Conservation (phyloP, 2,888 invertebrate species). For the Nebria salina region DNA sequence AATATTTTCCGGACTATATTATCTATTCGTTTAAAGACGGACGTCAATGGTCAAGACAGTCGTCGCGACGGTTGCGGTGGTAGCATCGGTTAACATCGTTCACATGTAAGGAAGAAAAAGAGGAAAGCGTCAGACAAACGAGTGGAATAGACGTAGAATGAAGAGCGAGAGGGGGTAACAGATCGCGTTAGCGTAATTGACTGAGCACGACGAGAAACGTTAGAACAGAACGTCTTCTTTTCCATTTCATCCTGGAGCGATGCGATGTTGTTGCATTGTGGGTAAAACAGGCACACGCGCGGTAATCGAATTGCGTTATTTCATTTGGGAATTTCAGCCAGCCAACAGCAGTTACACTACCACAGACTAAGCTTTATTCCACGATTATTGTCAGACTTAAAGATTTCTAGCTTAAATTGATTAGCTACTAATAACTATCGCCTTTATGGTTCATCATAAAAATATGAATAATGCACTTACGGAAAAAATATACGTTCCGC, state of each 20-base stretch:
- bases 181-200: slow-evolving; percentile 18
- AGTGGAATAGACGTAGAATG: not conserved
- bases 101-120: slow-evolving; percentile 1
- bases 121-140: not conserved
- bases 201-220: slow-evolving; percentile 6
- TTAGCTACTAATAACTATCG: not conserved
- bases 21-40: not conserved
- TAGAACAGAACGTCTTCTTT: slow-evolving; percentile 6
- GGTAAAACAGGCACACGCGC: slow-evolving; percentile 7
- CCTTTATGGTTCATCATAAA: not conserved
- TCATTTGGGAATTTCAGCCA: slow-evolving; percentile 1
- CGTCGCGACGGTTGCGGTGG: slow-evolving; percentile 14
- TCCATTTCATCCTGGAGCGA: not conserved
- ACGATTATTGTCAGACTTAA: not conserved
- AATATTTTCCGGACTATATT: no score
- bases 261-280: slow-evolving; percentile 5
- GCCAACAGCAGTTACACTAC: not conserved
- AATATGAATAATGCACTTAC: no score
- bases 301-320: slow-evolving; percentile 20
- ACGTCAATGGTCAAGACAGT: slow-evolving; percentile 6
- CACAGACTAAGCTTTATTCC: not conserved
- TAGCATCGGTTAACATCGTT: not conserved
- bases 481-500: no score
- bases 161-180: not conserved
- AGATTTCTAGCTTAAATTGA: no score